Evolutionary conservation across 2,113 vertebrate species (phyloP), one percentile per base, ranked within the genome.

Genomic region (Spilogale gracilis): DNA sequence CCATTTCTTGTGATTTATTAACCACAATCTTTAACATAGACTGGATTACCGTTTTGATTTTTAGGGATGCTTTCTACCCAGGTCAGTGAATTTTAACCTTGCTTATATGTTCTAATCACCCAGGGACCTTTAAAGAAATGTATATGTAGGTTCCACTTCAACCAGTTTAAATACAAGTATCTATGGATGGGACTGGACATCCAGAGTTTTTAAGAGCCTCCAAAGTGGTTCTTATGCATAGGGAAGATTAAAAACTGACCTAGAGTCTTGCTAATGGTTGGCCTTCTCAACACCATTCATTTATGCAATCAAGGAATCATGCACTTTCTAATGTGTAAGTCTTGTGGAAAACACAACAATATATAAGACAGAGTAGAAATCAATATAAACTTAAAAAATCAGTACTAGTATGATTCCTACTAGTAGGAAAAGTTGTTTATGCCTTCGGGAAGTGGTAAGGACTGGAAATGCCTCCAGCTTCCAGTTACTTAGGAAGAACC

Each of bases 1-100:
- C 38, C 9, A 38, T 89, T 80, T 92, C 30, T 69, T 96, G 52
- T 71, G 76, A 93, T 71, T 79, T 71, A 65, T 93, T 52, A 93
- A 63, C 45, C 11, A 88, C 23, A 23, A 50, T 67, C 56, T 91
- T 84, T 88, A 80, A 91, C 27, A 63, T 18, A 6, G 73, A 87
- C 38, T 80, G 54, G 50, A 83, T 84, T 89, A n/a, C 61, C 87
- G 60, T 65, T 79, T 38, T 30, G 79, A 79, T 65, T 94, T 84
- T 94, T 73, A 89, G 76, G 45, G 38, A 12, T 78, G 81, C 52
- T 89, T 88, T 79, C 52, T 63, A 14, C 21, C 10, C 50, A 67
- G 21, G 12, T 61, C 52, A 73, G 43, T 23, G 17, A 5, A 80
- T 97, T 94, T 94, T 43, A 93, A 93, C 27, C 2, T 43, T 89